These are phyloP conservation scores for Andrena chrysosceles DNA, from an alignment of 2,888 invertebrate species.

Conservation along the genomic window DNA sequence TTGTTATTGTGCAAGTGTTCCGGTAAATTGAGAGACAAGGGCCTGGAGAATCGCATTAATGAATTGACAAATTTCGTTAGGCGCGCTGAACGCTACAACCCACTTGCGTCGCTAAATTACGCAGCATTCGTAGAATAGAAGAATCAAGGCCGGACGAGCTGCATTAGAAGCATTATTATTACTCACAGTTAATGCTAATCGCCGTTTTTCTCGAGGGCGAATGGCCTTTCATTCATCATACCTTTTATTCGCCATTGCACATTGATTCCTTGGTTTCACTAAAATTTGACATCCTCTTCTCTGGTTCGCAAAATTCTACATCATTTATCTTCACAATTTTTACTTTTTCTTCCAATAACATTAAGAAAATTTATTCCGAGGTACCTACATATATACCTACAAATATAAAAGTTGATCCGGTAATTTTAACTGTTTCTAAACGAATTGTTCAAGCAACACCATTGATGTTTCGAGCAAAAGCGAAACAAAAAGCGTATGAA, in stretches of 20 bases:
- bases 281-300: neutral
- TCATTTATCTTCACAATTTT: too few relatives aligned
- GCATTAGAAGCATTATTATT: conserved; percentile 80
- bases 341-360: too few relatives aligned
- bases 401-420: too few relatives aligned
- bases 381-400: too few relatives aligned
- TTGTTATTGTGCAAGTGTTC: conserved; percentile 16
- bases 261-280: neutral
- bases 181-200: conserved; percentile 65
- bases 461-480: neutral
- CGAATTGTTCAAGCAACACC: too few relatives aligned
- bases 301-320: too few relatives aligned
- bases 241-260: conserved; percentile 1
- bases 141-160: conserved; percentile 81
- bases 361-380: too few relatives aligned
- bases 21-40: conserved; percentile 35
- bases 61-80: conserved; percentile 67
- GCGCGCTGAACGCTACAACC: conserved; percentile 69
- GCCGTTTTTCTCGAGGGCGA: conserved; percentile 61
- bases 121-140: conserved; percentile 77
- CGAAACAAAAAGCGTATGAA: conserved; percentile 14
- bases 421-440: too few relatives aligned
- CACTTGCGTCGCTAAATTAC: conserved; percentile 78
- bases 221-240: conserved; percentile 41
- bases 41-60: conserved; percentile 30